A percentile compares a stretch with the other conserved stretches of the same genome.
phyloP scores from a whole-genome alignment of 2,888 invertebrate species.

The Trachelus stipa region DNA sequence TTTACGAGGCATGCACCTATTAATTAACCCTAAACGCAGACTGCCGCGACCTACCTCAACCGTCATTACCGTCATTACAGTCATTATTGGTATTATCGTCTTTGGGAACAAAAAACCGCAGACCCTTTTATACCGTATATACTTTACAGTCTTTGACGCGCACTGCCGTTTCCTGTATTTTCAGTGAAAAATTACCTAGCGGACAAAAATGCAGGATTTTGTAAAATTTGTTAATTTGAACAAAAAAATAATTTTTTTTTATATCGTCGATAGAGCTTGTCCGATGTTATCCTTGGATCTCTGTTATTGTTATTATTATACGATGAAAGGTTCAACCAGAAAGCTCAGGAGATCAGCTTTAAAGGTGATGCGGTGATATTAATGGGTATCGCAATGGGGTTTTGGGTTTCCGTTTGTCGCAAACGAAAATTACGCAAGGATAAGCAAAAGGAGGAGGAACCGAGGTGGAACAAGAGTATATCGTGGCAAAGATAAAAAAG shows the following conservation, averaged over 20 bases:
- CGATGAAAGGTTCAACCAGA: not conserved
- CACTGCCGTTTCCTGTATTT: not conserved
- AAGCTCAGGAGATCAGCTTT: not conserved
- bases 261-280: too few species aligned
- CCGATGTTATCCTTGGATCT: not conserved
- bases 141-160: not conserved
- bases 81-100: not conserved
- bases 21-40: conserved; percentile 49
- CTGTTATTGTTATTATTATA: not conserved
- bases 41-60: conserved; percentile 50
- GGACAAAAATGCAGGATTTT: not conserved
- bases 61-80: conserved; percentile 24
- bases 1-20: conserved; percentile 51
- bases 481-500: not conserved
- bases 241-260: too few species aligned
- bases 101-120: not conserved
- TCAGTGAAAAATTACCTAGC: not conserved
- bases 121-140: not conserved
- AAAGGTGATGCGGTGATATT: not conserved
- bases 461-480: not conserved
- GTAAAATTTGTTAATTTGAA: not conserved
- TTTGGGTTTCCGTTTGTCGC: not conserved
- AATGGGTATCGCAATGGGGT: not conserved
- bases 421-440: not conserved
- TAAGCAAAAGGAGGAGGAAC: not conserved